Evolutionary conservation across 2,888 invertebrate genomes (phyloP), one percentile per base, ranked within the genome.

Genomic region (Pyrgus malvae): DNA sequence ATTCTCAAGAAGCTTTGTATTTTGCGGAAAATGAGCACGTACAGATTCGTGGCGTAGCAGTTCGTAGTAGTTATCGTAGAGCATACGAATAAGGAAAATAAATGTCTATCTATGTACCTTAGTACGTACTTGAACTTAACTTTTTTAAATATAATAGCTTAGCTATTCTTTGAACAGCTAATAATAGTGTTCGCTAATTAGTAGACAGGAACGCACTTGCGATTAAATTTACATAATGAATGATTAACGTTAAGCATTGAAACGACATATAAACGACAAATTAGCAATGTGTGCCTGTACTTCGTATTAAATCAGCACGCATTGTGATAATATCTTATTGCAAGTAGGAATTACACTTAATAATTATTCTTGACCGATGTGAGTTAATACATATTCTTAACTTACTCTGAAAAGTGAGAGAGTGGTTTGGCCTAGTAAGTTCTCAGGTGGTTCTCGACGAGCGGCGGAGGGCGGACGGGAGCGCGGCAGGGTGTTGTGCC

Each of bases 361-460:
- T 19, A 38, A 17, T 9, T 17, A 37, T 37, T 17, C 6, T 6
- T 2, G 2, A 31, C 12, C 5, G n/a, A n/a, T n/a, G n/a, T n/a
- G n/a, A n/a, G n/a, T n/a, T n/a, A n/a, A n/a, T n/a, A n/a, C n/a
- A n/a, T 7, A 12, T 19, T 6, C 12, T 27, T 27, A 66, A 89
- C 90, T 90, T 83, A 90, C 90, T 83, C 86, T 79, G 72, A 90
- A 89, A 41, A 90, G 68, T 16, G 77, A 67, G 51, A 90, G 65
- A 7, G 90, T 89, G 11, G 81, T 86, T 55, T 75, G 82, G 61
- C 78, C 81, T 61, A 83, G 65, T 25, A 81, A 68, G n/a, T 72
- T 70, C 19, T 77, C 69, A 7, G 65, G 61, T 2, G 72, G 64
- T n/a, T 82, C 83, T 5, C 79, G 68, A 45, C 79, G 73, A 6